Evolutionary conservation across 2,888 invertebrate species (phyloP).

Genomic region (Latrodectus hesperus): DNA sequence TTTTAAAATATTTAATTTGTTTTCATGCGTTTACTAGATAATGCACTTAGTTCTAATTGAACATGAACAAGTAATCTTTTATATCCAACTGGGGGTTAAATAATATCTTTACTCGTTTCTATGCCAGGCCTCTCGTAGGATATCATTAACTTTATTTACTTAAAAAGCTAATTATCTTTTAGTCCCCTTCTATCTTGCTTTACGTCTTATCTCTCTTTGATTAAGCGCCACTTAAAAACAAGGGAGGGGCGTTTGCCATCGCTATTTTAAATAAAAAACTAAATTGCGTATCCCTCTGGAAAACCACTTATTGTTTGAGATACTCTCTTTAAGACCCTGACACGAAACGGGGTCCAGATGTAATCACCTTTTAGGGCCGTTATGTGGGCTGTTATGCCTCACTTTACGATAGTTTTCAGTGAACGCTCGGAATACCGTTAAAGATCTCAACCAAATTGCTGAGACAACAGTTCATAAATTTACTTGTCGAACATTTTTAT

Average conservation of each 20-base stretch:
- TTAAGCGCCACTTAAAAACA: conserved; percentile 47
- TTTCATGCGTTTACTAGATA: too few species aligned
- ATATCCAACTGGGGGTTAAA: background rate
- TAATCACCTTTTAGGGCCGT: conserved; percentile 45
- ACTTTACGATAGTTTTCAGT: conserved; percentile 39
- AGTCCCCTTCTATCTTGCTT: conserved; percentile 47
- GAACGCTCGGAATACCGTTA: background rate
- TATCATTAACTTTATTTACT: conserved; percentile 47
- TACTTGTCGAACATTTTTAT: conserved; percentile 19
- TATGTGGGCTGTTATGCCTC: conserved; percentile 38
- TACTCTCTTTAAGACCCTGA: conserved; percentile 36
- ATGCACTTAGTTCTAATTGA: too few species aligned
- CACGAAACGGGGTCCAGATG: conserved; percentile 35
- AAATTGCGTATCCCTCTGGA: conserved; percentile 7
- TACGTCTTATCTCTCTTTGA: conserved; percentile 43
- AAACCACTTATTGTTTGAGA: conserved; percentile 52
- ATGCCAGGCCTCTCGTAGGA: background rate
- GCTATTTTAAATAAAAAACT: conserved; percentile 32
- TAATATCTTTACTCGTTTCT: background rate
- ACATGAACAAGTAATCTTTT: too few species aligned
- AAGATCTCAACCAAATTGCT: background rate
- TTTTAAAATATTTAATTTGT: too few species aligned
- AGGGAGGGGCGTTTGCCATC: background rate
- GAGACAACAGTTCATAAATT: conserved; percentile 47
- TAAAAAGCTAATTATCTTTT: conserved; percentile 47